Percentiles rank a stretch among this genome's conserved stretches.
Conservation (phyloP, 1,140 invertebrate species). For the Drosophila arizonae region DNA sequence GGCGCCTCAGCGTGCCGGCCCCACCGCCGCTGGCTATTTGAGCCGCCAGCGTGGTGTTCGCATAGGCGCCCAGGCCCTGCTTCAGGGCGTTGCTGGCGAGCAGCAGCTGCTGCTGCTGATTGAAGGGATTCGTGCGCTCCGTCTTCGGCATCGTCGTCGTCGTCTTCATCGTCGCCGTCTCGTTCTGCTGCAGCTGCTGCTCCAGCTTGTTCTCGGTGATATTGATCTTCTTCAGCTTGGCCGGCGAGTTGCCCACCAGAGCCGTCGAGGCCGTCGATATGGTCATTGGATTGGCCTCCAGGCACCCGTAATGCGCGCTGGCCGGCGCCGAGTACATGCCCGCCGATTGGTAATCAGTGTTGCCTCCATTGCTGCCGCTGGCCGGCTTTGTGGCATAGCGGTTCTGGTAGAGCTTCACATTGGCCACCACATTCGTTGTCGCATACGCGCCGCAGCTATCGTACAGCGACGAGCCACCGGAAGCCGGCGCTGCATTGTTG, state of each 20-base stretch:
- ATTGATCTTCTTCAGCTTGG: slow-evolving; percentile 75
- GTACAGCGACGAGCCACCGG: slow-evolving; percentile 67
- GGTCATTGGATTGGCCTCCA: slow-evolving; percentile 69
- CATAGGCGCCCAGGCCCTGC: slow-evolving; percentile 76
- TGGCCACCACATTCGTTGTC: slow-evolving; percentile 82
- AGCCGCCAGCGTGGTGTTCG: slow-evolving; percentile 73
- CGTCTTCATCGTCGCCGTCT: background rate
- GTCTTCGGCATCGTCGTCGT: slow-evolving; percentile 26
- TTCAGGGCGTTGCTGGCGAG: slow-evolving; percentile 77
- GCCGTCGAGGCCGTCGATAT: slow-evolving; percentile 76
- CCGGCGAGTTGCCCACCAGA: slow-evolving; percentile 63
- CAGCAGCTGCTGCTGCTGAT: slow-evolving; percentile 76
- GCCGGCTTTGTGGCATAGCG: slow-evolving; percentile 70
- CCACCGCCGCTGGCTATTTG: slow-evolving; percentile 77
- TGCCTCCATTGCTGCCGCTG: slow-evolving; percentile 61
- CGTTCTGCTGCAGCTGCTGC: slow-evolving; percentile 62
- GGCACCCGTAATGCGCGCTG: slow-evolving; percentile 75
- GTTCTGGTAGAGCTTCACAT: slow-evolving; percentile 82
- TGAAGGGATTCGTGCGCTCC: slow-evolving; percentile 72
- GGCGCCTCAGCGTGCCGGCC: slow-evolving; percentile 71
- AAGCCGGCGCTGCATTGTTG: slow-evolving; percentile 46
- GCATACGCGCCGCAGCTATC: slow-evolving; percentile 83
- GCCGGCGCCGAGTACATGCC: slow-evolving; percentile 80
- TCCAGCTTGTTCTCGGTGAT: slow-evolving; percentile 83
- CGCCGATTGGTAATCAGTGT: slow-evolving; percentile 71